Evolutionary conservation across 2,888 invertebrate species (phyloP), one percentile per base, ranked within the genome.

Genomic region (Actias luna): DNA sequence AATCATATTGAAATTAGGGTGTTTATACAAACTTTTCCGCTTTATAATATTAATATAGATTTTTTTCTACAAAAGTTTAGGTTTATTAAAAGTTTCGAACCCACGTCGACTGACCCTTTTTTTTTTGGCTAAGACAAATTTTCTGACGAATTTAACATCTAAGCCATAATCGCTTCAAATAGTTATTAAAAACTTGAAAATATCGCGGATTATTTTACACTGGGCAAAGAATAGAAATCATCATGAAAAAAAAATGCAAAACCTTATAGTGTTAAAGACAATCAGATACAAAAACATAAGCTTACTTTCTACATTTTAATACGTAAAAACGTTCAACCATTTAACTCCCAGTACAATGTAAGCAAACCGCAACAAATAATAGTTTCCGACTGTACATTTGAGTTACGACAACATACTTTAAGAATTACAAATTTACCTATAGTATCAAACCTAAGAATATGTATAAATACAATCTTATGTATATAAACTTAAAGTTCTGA

Each of bases 361-460:
- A 82, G 75, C 67, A 85, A 42, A 89, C 91, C 91, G 75, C 91
- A 90, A 81, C 86, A 89, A 85, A 87, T 89, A 87, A 90, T 89
- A 88, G 84, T 89, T 87, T 87, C 86, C 84, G 88, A 85, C 86
- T 82, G 82, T 83, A 82, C 78, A 73, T 78, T 76, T 88, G 88
- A 91, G 85, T 89, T 91, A 90, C 83, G 87, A 84, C 85, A 77
- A 78, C 81, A 84, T 83, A 85, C 85, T 87, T 87, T 83, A 80
- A 77, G 65, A 65, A 65, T 65, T 71, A 82, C 69, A 80, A 66
- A 16, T 65, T 75, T 65, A 33, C 46, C 29, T 67, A 58, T 50
- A 63, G 29, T 14, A 18, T 42, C 1, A n/a, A 42, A 59, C 12
- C 4, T 27, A 59, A 16, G 5, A 52, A 25, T 8, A 39, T 14